phyloP scores from a whole-genome alignment of 2,113 vertebrate genomes.

The Lanius ludovicianus region DNA sequence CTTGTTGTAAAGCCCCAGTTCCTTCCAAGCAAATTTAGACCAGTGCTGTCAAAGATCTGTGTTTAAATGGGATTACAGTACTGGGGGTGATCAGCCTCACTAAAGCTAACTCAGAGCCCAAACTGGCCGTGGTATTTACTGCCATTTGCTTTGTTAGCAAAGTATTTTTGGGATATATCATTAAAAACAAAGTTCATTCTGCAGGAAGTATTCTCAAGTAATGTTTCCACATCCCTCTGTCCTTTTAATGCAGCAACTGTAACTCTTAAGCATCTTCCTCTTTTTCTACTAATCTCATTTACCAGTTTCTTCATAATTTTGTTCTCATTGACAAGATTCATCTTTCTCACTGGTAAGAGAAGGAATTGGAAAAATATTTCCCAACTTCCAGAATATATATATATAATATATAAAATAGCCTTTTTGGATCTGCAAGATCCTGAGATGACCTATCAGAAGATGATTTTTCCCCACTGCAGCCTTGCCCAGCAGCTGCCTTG shows the following conservation, averaged over 20 bases:
- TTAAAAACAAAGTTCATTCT: background rate
- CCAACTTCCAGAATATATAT: background rate
- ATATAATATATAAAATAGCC: background rate
- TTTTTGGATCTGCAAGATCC: background rate
- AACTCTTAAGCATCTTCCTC: background rate
- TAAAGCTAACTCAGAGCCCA: background rate
- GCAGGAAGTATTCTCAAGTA: background rate
- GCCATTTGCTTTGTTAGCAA: background rate
- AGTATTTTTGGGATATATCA: background rate
- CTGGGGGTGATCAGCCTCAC: background rate
- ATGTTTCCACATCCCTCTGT: background rate
- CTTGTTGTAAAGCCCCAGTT: background rate
- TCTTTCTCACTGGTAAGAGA: background rate
- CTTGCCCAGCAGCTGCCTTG: background rate
- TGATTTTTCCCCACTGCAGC: background rate
- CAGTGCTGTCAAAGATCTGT: background rate
- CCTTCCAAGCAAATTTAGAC: background rate
- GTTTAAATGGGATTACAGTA: background rate
- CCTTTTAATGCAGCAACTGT: background rate
- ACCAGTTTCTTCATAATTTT: background rate
- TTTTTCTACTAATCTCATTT: background rate
- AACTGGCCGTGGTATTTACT: background rate
- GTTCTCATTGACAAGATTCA: background rate
- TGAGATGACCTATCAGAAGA: background rate
- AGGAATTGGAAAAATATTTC: background rate